These are phyloP conservation scores for Centrocercus urophasianus DNA, from an alignment of 2,113 vertebrate species.

Conservation along the genomic window DNA sequence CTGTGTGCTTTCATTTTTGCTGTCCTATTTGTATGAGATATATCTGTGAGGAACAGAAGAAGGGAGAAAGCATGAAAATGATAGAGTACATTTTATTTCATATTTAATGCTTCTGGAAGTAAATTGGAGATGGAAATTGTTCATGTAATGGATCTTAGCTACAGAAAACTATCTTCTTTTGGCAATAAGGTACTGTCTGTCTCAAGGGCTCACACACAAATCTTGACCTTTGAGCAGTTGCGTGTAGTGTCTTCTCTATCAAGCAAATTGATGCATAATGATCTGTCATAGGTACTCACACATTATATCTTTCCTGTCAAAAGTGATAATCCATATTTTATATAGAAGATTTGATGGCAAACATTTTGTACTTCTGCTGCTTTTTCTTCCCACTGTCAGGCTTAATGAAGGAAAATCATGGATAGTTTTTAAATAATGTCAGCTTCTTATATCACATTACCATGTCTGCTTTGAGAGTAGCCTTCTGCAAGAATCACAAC, in stretches of 20 bases:
- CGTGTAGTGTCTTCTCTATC: constrained; percentile 16
- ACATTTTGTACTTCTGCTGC: constrained; percentile 43
- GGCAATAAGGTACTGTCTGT: background rate
- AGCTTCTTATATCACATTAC: background rate
- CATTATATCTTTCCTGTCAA: background rate
- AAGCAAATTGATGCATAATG: background rate
- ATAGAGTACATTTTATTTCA: background rate
- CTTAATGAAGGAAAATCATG: background rate
- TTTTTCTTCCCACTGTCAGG: constrained; percentile 46
- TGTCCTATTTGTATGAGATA: background rate
- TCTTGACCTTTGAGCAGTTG: constrained; percentile 37
- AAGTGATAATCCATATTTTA: constrained; percentile 22
- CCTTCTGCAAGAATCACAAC: background rate
- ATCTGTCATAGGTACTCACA: constrained; percentile 32
- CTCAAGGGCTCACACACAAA: background rate
- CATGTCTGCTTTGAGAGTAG: background rate
- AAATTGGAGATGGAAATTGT: background rate
- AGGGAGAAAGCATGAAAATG: background rate
- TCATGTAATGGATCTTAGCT: background rate
- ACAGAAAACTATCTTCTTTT: background rate
- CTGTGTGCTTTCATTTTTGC: background rate
- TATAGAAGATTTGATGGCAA: constrained; percentile 44
- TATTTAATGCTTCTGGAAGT: background rate
- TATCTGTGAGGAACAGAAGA: background rate
- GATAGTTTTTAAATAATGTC: constrained; percentile 29